These are phyloP conservation scores for Xenopus borealis DNA, from an alignment of 2,113 vertebrate species.

Conservation along the genomic window DNA sequence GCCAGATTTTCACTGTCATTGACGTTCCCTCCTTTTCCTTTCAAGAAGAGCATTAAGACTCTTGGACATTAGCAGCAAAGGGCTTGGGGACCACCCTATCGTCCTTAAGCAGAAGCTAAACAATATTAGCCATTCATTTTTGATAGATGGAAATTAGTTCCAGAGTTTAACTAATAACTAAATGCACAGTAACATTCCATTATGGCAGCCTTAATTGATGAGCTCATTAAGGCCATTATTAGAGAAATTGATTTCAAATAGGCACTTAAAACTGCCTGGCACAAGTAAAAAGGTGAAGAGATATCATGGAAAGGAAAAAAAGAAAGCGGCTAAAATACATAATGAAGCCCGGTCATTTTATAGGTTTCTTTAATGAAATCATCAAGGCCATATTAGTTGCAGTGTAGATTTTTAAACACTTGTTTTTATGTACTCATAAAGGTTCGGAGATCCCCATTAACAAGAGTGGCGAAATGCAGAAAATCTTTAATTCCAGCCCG, in stretches of 20 bases:
- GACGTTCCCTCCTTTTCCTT: slow-evolving; percentile 48
- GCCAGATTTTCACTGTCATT: slow-evolving; percentile 53
- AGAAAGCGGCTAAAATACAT: slow-evolving; percentile 90
- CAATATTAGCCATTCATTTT: slow-evolving; percentile 79
- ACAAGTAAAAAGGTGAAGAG: slow-evolving; percentile 68
- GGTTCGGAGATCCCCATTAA: slow-evolving; percentile 62
- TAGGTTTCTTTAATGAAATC: slow-evolving; percentile 99
- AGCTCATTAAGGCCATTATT: slow-evolving; percentile 99
- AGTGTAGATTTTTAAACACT: slow-evolving; percentile 75
- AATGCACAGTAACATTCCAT: slow-evolving; percentile 89
- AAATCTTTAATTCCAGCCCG: slow-evolving; percentile 65
- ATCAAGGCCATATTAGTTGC: slow-evolving; percentile 72
- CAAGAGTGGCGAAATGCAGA: slow-evolving; percentile 67
- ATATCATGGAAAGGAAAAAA: slow-evolving; percentile 69
- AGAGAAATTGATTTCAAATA: slow-evolving; percentile 99
- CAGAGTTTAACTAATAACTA: slow-evolving; percentile 91
- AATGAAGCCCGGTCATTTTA: slow-evolving; percentile 98
- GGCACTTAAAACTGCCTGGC: slow-evolving; percentile 91
- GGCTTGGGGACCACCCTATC: slow-evolving; percentile 78
- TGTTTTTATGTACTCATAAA: slow-evolving; percentile 79
- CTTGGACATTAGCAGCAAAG: slow-evolving; percentile 64
- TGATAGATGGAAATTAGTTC: slow-evolving; percentile 95
- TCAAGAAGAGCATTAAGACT: slow-evolving; percentile 62
- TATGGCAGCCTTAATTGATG: slow-evolving; percentile 99
- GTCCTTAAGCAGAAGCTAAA: slow-evolving; percentile 77